Conservation (phyloP, 2,113 vertebrate species). For the Illadopsis cleaveri region DNA sequence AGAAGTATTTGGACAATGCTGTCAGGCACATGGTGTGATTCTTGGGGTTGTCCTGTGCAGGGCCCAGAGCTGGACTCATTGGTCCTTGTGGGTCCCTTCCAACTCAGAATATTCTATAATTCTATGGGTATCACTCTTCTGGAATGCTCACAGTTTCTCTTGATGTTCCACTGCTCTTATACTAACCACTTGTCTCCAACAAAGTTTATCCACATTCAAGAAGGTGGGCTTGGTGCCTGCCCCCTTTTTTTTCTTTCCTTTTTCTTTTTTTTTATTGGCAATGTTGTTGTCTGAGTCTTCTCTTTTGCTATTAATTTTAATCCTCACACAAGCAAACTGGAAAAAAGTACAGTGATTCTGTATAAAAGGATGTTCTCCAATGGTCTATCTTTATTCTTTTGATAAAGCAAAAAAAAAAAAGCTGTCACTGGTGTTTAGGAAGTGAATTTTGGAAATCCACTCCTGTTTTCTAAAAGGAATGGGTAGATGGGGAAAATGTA, state of each 20-base stretch:
- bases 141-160: neutral
- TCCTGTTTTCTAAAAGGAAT: neutral
- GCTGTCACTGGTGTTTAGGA: neutral
- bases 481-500: neutral
- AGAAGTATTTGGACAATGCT: neutral
- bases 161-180: neutral
- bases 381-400: neutral
- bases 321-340: neutral
- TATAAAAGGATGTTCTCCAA: neutral
- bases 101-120: neutral
- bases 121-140: neutral
- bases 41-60: neutral
- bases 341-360: neutral
- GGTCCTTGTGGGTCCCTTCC: neutral
- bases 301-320: neutral
- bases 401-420: neutral
- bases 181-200: neutral
- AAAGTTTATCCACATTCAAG: neutral
- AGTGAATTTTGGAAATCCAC: neutral
- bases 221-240: neutral
- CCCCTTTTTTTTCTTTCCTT: neutral
- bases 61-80: neutral
- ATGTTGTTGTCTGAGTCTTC: neutral
- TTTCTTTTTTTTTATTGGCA: neutral
- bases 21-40: neutral